Evolutionary conservation across 2,797 vertebrate genomes (phyloP).

Genomic region (Pipistrellus kuhlii): DNA sequence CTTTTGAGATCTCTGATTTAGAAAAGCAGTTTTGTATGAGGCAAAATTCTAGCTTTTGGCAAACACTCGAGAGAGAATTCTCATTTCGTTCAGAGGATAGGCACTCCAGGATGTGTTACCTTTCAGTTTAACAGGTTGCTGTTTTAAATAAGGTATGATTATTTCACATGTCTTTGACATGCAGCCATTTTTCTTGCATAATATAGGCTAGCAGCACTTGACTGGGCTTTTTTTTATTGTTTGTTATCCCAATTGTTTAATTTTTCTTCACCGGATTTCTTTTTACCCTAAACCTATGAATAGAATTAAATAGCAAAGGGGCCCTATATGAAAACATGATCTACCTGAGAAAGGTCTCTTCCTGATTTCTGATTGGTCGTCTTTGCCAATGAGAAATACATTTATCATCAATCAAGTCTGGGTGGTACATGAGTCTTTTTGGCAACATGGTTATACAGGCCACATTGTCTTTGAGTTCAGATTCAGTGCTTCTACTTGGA

Average conservation of each 20-base stretch:
- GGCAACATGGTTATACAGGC: neutral
- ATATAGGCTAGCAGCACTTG: neutral
- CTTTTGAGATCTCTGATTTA: slow-evolving; percentile 69
- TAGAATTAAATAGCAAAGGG: neutral
- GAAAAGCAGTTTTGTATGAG: slow-evolving; percentile 61
- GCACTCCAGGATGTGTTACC: neutral
- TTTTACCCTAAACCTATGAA: neutral
- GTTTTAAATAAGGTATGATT: slow-evolving; percentile 57
- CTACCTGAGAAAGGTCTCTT: slow-evolving; percentile 26
- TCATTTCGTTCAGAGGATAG: slow-evolving; percentile 46
- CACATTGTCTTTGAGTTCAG: neutral
- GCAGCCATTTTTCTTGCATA: neutral
- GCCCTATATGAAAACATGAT: neutral
- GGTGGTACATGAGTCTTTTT: neutral
- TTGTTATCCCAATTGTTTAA: neutral
- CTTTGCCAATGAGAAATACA: neutral
- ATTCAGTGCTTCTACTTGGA: neutral
- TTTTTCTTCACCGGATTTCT: neutral
- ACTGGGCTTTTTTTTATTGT: neutral
- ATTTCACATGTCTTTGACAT: slow-evolving; percentile 57
- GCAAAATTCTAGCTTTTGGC: neutral
- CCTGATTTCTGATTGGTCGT: neutral
- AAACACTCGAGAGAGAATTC: slow-evolving; percentile 71
- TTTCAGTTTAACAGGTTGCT: slow-evolving; percentile 68
- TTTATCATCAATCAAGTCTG: neutral